Conservation (phyloP, 2,113 vertebrate genomes). For the Zapus hudsonius region DNA sequence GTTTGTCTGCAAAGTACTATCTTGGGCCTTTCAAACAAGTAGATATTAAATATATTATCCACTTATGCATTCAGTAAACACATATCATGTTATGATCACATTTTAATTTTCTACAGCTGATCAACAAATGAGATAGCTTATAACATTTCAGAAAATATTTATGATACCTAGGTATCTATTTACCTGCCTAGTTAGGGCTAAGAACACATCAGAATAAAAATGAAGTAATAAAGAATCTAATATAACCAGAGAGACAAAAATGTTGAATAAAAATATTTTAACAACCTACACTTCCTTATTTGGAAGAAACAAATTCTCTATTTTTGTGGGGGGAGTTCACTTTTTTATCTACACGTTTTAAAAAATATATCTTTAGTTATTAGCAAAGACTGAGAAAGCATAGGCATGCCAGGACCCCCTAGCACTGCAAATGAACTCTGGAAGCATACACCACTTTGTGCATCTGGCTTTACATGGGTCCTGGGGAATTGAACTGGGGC, state of each 20-base stretch:
- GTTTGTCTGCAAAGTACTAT: conserved; percentile 25
- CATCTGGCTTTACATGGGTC: no score
- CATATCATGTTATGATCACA: background rate
- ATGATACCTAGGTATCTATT: background rate
- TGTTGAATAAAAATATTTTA: conserved; percentile 19
- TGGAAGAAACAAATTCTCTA: background rate
- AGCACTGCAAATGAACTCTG: no score
- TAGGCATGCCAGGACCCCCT: no score
- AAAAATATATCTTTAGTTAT: no score
- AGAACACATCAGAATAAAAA: conserved; percentile 36
- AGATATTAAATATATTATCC: conserved; percentile 29
- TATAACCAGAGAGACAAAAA: conserved; percentile 9
- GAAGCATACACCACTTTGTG: no score
- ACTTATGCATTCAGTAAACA: conserved; percentile 42
- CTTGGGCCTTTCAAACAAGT: conserved; percentile 30
- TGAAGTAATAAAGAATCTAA: conserved; percentile 21
- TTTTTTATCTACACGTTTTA: no score
- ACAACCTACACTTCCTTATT: conserved; percentile 1
- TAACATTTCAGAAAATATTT: conserved; percentile 25
- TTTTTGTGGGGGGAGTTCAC: no score
- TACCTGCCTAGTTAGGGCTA: conserved; percentile 29
- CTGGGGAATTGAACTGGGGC: no score
- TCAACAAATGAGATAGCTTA: conserved; percentile 20
- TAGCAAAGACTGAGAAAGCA: no score
- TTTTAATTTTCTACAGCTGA: conserved; percentile 34